Evolutionary conservation across 2,113 vertebrate genomes (phyloP).

Genomic region (Montifringilla adamsi): DNA sequence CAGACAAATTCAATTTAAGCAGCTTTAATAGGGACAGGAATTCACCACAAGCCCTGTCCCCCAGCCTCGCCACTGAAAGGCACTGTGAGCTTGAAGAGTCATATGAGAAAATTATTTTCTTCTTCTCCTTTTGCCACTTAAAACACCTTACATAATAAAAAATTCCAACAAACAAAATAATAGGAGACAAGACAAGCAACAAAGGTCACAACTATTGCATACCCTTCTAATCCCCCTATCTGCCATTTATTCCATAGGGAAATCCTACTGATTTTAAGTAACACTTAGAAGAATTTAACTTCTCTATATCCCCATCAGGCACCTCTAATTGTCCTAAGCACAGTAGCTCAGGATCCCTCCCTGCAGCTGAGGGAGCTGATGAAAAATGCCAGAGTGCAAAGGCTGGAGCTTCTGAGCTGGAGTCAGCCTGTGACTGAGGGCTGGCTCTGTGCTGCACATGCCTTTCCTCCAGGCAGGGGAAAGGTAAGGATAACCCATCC

Average conservation of each 20-base stretch:
- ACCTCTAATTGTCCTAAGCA: background rate
- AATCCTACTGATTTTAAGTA: slow-evolving; percentile 16
- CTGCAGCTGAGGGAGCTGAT: background rate
- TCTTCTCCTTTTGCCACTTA: background rate
- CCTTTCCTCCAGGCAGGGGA: background rate
- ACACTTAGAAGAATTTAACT: background rate
- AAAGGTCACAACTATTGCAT: background rate
- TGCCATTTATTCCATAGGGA: background rate
- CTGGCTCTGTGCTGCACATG: background rate
- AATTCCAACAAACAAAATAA: background rate
- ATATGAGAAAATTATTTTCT: background rate
- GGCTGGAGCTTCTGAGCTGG: background rate
- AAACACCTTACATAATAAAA: background rate
- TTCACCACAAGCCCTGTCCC: background rate
- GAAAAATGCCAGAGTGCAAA: background rate
- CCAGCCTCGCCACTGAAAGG: background rate
- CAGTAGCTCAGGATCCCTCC: background rate
- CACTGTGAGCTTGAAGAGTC: background rate
- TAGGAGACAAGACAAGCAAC: background rate
- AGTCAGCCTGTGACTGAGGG: background rate
- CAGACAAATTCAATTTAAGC: background rate
- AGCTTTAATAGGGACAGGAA: background rate
- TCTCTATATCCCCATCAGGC: background rate
- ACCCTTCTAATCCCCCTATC: slow-evolving; percentile 14
- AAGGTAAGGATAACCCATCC: background rate